phyloP scores from a whole-genome alignment of 2,888 invertebrate genomes.

The Scaptomyza flava region DNA sequence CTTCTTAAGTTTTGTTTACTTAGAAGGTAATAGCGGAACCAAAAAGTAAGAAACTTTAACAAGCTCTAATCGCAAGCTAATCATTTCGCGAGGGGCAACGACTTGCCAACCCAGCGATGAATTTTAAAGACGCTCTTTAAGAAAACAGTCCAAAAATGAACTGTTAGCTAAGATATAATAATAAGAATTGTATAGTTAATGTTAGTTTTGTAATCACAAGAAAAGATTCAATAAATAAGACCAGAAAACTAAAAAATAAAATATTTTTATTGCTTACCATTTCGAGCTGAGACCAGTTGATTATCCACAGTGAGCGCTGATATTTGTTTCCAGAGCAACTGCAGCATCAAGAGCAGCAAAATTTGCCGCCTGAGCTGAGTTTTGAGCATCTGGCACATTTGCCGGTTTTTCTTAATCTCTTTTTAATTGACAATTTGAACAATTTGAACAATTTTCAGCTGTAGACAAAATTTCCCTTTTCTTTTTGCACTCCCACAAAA shows the following conservation, averaged over 20 bases:
- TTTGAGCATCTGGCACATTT: slow-evolving; percentile 35
- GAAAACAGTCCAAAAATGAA: too few species aligned
- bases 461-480: slow-evolving; percentile 18
- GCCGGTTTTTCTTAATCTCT: slow-evolving; percentile 6
- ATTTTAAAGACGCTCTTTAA: too few species aligned
- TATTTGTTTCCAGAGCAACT: slow-evolving; percentile 42
- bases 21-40: too few species aligned
- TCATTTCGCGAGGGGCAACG: too few species aligned
- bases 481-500: slow-evolving; percentile 4
- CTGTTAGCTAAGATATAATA: too few species aligned
- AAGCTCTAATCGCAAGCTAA: too few species aligned
- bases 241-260: too few species aligned
- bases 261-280: slow-evolving; percentile 76
- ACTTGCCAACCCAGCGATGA: too few species aligned
- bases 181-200: too few species aligned
- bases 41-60: too few species aligned
- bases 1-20: background rate
- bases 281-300: slow-evolving; percentile 83
- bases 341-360: slow-evolving; percentile 48
- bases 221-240: too few species aligned
- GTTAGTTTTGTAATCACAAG: too few species aligned
- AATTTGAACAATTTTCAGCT: slow-evolving; percentile 33
- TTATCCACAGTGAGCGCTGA: slow-evolving; percentile 82
- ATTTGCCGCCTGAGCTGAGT: slow-evolving; percentile 19
- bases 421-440: slow-evolving; percentile 18